phyloP scores from a whole-genome alignment of 1,140 invertebrate genomes.

The Drosophila murphyi region DNA sequence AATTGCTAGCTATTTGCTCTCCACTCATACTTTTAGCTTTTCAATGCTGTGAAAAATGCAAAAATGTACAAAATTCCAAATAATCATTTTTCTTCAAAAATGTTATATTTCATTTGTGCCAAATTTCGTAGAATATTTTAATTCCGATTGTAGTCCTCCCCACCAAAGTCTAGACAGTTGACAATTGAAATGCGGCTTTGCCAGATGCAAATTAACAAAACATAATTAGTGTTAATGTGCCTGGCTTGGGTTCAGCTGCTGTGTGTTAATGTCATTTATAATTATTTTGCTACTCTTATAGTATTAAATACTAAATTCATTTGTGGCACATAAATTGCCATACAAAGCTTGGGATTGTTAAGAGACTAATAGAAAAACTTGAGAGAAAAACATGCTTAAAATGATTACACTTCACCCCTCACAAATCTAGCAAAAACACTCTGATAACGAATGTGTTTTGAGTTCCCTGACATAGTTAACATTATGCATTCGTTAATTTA shows the following conservation, averaged over 20 bases:
- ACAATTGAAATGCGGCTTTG: constrained; percentile 16
- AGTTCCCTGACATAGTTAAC: constrained; percentile 23
- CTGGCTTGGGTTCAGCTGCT: background rate
- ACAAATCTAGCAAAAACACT: background rate
- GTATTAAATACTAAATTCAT: no score
- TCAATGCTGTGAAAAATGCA: no score
- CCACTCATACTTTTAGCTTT: background rate
- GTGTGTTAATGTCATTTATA: background rate
- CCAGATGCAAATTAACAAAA: constrained; percentile 40
- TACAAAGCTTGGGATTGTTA: no score
- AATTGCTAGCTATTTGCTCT: background rate
- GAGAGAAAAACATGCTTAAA: no score
- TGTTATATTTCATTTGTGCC: background rate
- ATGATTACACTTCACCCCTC: no score
- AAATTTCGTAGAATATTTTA: background rate
- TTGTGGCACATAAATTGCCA: no score
- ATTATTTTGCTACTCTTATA: background rate
- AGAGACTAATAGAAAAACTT: no score
- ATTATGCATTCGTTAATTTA: constrained; percentile 56
- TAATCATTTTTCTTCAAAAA: background rate
- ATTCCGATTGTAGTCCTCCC: background rate
- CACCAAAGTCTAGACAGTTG: background rate
- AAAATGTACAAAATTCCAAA: no score
- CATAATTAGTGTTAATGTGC: constrained; percentile 48
- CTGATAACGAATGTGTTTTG: background rate